These are phyloP conservation scores for Blastomussa wellsi DNA, from an alignment of 92 coral and sea anemone genomes.

Conservation along the genomic window DNA sequence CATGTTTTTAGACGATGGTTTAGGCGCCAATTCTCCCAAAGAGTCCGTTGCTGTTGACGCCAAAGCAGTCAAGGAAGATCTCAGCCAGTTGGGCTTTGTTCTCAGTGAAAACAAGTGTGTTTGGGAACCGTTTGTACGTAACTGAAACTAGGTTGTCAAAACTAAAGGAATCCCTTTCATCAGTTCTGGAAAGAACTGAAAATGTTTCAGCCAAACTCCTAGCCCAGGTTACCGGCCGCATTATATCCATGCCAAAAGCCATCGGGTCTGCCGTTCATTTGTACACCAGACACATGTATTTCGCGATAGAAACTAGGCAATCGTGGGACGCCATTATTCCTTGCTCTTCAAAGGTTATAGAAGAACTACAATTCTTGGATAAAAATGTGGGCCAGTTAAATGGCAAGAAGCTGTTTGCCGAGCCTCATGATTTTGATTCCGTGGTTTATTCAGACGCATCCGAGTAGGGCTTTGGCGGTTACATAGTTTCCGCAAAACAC, in stretches of 20 bases:
- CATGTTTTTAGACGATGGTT: too few species aligned
- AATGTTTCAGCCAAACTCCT: conserved; percentile 41
- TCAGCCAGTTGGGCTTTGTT: not conserved
- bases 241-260: conserved; percentile 58
- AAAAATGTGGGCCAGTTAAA: conserved; percentile 43
- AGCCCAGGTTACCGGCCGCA: conserved; percentile 58
- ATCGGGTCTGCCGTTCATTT: conserved; percentile 34
- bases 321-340: too few species aligned
- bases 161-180: too few species aligned
- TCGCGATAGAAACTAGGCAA: too few species aligned
- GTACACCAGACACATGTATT: conserved; percentile 47
- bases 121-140: conserved; percentile 37
- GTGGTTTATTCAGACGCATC: conserved; percentile 59
- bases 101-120: conserved; percentile 8
- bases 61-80: not conserved
- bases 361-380: too few species aligned
- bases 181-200: conserved; percentile 14
- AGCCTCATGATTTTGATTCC: conserved; percentile 46
- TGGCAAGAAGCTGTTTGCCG: conserved; percentile 35
- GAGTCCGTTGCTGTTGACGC: not conserved
- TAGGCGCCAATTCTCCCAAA: not conserved
- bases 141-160: conserved; percentile 44
- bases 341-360: too few species aligned
- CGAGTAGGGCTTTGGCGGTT: conserved; percentile 51
- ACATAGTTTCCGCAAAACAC: conserved; percentile 31